These are phyloP conservation scores for Ciconia boyciana DNA, from an alignment of 2,113 vertebrate species.

Conservation along the genomic window DNA sequence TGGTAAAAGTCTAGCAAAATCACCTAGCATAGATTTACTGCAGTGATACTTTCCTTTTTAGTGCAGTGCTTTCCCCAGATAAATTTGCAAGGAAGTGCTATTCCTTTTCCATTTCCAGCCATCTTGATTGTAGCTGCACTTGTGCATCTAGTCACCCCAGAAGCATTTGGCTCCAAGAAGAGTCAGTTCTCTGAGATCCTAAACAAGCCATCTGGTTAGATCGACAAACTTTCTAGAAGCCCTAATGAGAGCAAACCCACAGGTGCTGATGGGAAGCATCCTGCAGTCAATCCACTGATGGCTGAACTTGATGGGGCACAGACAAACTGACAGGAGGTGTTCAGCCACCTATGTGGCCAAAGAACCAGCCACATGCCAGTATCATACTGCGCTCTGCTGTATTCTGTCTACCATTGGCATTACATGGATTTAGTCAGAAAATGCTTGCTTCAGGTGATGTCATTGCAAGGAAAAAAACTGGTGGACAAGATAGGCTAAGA, in stretches of 20 bases:
- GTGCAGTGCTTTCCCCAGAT: background rate
- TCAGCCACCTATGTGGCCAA: background rate
- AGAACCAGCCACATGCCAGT: background rate
- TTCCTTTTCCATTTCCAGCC: background rate
- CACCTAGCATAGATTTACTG: background rate
- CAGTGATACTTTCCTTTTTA: background rate
- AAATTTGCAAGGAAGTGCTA: background rate
- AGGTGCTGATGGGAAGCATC: background rate
- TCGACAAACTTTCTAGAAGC: background rate
- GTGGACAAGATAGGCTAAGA: background rate
- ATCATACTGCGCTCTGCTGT: background rate
- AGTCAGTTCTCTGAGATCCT: background rate
- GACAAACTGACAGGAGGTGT: background rate
- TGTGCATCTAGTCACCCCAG: background rate
- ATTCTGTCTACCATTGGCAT: background rate
- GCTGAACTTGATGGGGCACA: background rate
- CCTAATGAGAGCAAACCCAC: background rate
- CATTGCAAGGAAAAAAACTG: background rate
- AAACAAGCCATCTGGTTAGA: background rate
- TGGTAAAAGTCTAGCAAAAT: background rate
- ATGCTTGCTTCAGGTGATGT: background rate
- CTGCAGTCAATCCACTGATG: background rate
- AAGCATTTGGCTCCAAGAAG: background rate
- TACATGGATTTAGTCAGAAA: background rate
- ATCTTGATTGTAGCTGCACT: background rate